Base-by-base conservation (phyloP, 2,113 vertebrate species). In the Istiophorus platypterus region DNA sequence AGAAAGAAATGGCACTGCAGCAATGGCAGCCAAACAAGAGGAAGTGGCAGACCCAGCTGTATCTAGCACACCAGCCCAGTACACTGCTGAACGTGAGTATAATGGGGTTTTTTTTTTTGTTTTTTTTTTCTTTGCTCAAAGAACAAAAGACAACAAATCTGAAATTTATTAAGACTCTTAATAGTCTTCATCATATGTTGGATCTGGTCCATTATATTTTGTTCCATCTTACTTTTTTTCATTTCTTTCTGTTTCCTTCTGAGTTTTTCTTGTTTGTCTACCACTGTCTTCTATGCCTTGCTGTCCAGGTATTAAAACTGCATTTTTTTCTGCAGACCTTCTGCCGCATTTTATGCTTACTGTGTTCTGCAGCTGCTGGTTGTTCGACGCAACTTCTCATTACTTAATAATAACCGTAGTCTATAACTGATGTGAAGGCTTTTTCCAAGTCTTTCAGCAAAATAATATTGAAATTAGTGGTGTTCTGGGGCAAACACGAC, bases 11-110 rank as follows among this genome's bases (percentile, higher is more conserved):
- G 97, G 95, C 6, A 91, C 95, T 0, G 80, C 79, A 4, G 24
- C 88, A 27, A 80, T 95, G 0, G 93, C 91, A 5, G 4, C 95
- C 0, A 82, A 93, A 0, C 91, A 93, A n/a, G 86, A 94, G 4
- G 85, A 95, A 39, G 96, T 95, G 0, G 82, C 90, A 5, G 72
- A 93, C 2, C 78, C 83, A 14, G 65, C 85, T 15, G 67, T 91
- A 45, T 63, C 90, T 77, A 87, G 92, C 26, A 79, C 96, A 17
- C 92, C 95, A 69, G 88, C 94, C 1, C 97, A 98, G 76, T 98
- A 97, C 92, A 72, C 93, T 14, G 64, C 97, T 13, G 98, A 99
- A 86, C 95, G 98, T 99, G 94, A 98, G 97, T 97, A 88, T 51
- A 1, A 6, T 17, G 7, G 22, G 26, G 27, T 66, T 20, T 34